Evolutionary conservation across 2,797 vertebrate species (phyloP).

Genomic region (Pogonophryne albipinna): DNA sequence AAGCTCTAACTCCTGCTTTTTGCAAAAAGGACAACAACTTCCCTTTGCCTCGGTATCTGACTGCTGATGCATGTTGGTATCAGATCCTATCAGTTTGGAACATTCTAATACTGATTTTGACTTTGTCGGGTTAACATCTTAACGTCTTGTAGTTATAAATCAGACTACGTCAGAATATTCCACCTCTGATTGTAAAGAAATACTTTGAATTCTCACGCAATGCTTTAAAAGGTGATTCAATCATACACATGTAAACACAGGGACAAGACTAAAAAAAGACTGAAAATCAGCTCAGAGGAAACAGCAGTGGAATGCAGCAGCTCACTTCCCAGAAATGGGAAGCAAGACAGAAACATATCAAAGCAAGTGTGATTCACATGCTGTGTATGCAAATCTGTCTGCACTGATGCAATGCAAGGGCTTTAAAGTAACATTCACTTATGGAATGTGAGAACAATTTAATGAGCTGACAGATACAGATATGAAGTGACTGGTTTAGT

Average conservation of each 20-base stretch:
- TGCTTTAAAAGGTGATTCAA: not conserved
- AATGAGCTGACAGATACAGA: not conserved
- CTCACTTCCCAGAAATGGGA: conserved; percentile 1
- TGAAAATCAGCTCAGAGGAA: not conserved
- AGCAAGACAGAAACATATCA: not conserved
- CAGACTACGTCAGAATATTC: not conserved
- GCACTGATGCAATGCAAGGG: not conserved
- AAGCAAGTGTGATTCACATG: not conserved
- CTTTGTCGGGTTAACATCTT: not conserved
- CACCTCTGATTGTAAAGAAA: not conserved
- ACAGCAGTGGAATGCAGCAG: not conserved
- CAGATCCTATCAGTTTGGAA: not conserved
- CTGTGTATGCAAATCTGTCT: not conserved
- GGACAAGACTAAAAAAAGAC: too few species aligned
- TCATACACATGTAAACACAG: not conserved
- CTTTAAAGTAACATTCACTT: not conserved
- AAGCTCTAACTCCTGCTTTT: not conserved
- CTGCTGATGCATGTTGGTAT: not conserved
- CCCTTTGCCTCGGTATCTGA: not conserved
- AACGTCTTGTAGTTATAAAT: not conserved
- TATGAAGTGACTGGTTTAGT: not conserved
- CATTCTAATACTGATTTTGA: not conserved
- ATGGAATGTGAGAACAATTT: not conserved
- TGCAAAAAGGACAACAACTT: not conserved
- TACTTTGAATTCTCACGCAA: not conserved